Percentiles rank a stretch among this genome's conserved stretches.
Evolutionary conservation across 2,797 vertebrate species (phyloP).

Genomic region (Clarias platycephalus): DNA sequence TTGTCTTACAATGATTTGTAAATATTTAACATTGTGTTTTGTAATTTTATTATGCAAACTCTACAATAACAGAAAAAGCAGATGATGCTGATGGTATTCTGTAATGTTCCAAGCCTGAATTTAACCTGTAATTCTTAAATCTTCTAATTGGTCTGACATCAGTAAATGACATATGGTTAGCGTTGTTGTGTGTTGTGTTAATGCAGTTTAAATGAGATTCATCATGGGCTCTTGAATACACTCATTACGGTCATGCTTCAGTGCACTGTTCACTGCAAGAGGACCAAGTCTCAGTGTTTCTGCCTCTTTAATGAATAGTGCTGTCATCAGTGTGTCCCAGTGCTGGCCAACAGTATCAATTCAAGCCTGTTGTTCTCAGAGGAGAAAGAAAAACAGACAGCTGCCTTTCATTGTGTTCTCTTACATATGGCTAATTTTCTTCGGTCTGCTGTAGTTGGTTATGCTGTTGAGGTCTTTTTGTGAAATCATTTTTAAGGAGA

Average conservation of each 20-base stretch:
- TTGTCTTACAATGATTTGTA: not conserved
- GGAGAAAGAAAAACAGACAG: constrained; percentile 25
- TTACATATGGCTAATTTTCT: constrained; percentile 33
- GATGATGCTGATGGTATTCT: constrained; percentile 26
- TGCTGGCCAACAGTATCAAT: constrained; percentile 25
- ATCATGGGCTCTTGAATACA: constrained; percentile 38
- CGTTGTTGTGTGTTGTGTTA: constrained; percentile 35
- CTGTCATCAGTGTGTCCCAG: constrained; percentile 30
- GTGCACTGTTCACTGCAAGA: constrained; percentile 9
- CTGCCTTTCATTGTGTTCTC: constrained; percentile 14
- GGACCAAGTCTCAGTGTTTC: constrained; percentile 26
- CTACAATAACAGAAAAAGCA: constrained; percentile 7
- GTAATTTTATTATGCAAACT: constrained; percentile 22
- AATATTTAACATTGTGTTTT: constrained; percentile 1
- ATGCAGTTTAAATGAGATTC: constrained; percentile 48
- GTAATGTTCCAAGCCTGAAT: constrained; percentile 19
- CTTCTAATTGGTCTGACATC: constrained; percentile 39
- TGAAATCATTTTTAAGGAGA: not conserved
- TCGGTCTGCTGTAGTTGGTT: constrained; percentile 17
- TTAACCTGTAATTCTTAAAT: constrained; percentile 33
- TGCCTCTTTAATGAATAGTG: constrained; percentile 48
- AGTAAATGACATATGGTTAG: constrained; percentile 44
- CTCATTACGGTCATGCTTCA: constrained; percentile 21
- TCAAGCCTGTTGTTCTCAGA: constrained; percentile 10
- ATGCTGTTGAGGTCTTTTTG: not conserved